A percentile compares a stretch with the other conserved stretches of the same genome.
Conservation (phyloP, 2,888 invertebrate genomes). For the Folsomia manolachei region DNA sequence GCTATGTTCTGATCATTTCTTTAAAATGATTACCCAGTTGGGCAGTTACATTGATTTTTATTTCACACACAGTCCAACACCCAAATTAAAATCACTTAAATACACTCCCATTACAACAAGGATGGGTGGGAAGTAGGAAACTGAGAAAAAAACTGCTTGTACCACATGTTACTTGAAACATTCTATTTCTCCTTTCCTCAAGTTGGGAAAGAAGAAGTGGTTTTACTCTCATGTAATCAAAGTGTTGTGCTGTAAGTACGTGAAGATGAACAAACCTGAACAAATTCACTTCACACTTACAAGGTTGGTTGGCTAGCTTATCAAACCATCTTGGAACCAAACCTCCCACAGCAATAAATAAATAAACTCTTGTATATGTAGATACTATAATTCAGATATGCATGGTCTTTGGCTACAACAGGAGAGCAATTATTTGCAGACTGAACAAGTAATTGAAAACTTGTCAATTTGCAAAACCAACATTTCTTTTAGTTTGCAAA, state of each 20-base stretch:
- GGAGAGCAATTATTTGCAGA: background rate
- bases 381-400: too few species aligned
- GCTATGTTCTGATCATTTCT: too few species aligned
- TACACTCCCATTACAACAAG: background rate
- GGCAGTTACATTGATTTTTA: too few species aligned
- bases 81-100: background rate
- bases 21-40: too few species aligned
- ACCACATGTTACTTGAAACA: background rate
- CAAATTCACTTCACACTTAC: background rate
- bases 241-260: background rate
- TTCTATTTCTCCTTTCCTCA: background rate
- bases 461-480: too few species aligned
- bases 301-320: conserved; percentile 10
- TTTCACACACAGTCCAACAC: background rate
- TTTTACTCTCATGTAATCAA: background rate
- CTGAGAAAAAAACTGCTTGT: too few species aligned
- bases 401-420: background rate
- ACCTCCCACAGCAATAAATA: background rate
- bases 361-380: too few species aligned
- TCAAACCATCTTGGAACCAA: conserved; percentile 5
- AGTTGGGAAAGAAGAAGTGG: background rate
- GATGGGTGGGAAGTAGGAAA: too few species aligned
- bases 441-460: background rate
- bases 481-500: too few species aligned
- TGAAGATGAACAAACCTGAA: background rate